Conservation (phyloP, 1,140 invertebrate genomes). For the Drosophila ercepeae region DNA sequence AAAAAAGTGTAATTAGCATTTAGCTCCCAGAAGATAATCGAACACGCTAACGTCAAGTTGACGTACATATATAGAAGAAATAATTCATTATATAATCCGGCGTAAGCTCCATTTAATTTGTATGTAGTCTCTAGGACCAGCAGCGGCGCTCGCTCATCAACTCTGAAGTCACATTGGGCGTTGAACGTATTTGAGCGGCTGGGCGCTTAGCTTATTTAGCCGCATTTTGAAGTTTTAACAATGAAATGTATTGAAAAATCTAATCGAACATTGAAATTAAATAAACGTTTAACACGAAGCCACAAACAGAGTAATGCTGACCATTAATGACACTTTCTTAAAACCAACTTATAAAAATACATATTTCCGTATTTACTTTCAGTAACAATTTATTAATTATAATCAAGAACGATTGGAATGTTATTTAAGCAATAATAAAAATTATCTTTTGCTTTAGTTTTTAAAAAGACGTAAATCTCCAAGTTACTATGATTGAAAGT, state of each 20-base stretch:
- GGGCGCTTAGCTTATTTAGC: slow-evolving; percentile 57
- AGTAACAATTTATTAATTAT: not conserved
- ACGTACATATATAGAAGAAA: slow-evolving; percentile 32
- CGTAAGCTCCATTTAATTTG: slow-evolving; percentile 40
- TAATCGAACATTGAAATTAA: slow-evolving; percentile 73
- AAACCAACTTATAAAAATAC: not conserved
- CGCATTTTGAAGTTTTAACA: slow-evolving; percentile 70
- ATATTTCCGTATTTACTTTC: not conserved
- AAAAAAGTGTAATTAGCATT: slow-evolving; percentile 46
- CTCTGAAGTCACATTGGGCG: slow-evolving; percentile 2
- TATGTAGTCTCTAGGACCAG: slow-evolving; percentile 48
- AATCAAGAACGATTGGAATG: no score
- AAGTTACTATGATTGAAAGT: no score
- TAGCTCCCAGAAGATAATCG: slow-evolving; percentile 65
- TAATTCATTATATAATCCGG: slow-evolving; percentile 12
- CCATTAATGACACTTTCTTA: slow-evolving; percentile 2
- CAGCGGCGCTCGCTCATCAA: slow-evolving; percentile 17
- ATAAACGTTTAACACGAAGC: slow-evolving; percentile 67
- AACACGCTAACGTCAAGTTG: slow-evolving; percentile 42
- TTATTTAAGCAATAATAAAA: no score
- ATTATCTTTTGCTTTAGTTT: no score
- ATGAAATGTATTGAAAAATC: slow-evolving; percentile 67
- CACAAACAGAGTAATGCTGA: not conserved
- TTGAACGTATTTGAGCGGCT: slow-evolving; percentile 16
- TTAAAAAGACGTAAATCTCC: no score